A percentile compares a stretch with the other conserved stretches of the same genome.
These are phyloP conservation scores for Platycheirus rosarum DNA, from an alignment of 2,888 invertebrate genomes.

Conservation along the genomic window DNA sequence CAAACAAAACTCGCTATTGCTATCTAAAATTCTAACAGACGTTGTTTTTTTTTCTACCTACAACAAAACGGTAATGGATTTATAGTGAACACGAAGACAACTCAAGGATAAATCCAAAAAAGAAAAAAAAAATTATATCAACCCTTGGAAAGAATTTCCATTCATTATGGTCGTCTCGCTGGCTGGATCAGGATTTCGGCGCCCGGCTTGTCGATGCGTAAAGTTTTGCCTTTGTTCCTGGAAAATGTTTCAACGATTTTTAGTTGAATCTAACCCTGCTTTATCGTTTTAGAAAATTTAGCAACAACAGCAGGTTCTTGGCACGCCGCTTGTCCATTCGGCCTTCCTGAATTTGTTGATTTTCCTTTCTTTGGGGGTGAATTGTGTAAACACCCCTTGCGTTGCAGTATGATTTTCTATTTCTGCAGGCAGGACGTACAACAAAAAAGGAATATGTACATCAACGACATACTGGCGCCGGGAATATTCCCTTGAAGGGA, in stretches of 20 bases:
- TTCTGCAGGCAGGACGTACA: no score
- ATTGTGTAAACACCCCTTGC: no score
- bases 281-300: conserved; percentile 25
- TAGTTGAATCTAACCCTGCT: conserved; percentile 58
- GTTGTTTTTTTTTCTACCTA: no score
- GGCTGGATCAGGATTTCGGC: conserved; percentile 24
- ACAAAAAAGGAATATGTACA: conserved; percentile 8
- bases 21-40: no score
- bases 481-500: conserved; percentile 63
- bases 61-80: conserved; percentile 65
- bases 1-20: no score
- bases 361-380: conserved; percentile 11
- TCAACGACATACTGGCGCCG: conserved; percentile 64
- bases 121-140: conserved; percentile 37
- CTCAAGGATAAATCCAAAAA: conserved; percentile 1
- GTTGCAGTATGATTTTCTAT: no score
- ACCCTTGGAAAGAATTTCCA: conserved; percentile 48
- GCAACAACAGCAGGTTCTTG: conserved; percentile 54
- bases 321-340: not conserved
- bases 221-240: conserved; percentile 37
- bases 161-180: conserved; percentile 49
- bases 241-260: conserved; percentile 45
- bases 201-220: conserved; percentile 61
- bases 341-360: conserved; percentile 17
- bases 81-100: conserved; percentile 40